These are phyloP conservation scores for Danio aesculapii DNA, from an alignment of 2,797 vertebrate species.

Conservation along the genomic window DNA sequence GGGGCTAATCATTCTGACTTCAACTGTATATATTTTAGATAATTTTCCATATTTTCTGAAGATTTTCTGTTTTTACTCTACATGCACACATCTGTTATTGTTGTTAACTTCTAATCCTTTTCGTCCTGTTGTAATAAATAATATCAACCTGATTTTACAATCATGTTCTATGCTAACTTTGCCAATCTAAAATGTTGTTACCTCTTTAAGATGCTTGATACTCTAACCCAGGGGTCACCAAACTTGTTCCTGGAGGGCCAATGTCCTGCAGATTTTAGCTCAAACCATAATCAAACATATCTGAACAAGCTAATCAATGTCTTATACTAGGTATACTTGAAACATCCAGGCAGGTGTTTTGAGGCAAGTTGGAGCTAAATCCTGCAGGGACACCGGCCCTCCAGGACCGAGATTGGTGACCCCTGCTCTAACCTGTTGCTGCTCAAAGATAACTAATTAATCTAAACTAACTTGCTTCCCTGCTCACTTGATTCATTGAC, in stretches of 20 bases:
- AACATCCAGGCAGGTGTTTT: no score
- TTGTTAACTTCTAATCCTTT: conserved; percentile 13
- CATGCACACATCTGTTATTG: neutral
- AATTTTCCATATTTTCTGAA: neutral
- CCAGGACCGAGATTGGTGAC: no score
- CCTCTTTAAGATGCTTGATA: conserved; percentile 45
- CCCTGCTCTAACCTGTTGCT: conserved; percentile 34
- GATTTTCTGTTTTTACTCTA: neutral
- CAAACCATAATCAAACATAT: no score
- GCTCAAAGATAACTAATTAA: conserved; percentile 55
- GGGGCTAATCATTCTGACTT: no score
- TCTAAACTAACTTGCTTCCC: conserved; percentile 65
- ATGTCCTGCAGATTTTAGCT: no score
- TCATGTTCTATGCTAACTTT: conserved; percentile 62
- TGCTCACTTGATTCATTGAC: conserved; percentile 54
- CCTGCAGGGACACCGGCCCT: no score
- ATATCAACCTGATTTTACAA: conserved; percentile 63
- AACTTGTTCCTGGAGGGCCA: no score
- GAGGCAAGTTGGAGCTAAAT: no score
- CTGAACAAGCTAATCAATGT: no score
- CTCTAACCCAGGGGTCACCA: no score
- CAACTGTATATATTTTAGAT: neutral
- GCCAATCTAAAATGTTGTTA: conserved; percentile 61
- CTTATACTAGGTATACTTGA: no score
- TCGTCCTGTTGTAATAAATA: conserved; percentile 59